These are phyloP conservation scores for Aspidoscelis tigris DNA, from an alignment of 2,113 vertebrate genomes.

Conservation along the genomic window DNA sequence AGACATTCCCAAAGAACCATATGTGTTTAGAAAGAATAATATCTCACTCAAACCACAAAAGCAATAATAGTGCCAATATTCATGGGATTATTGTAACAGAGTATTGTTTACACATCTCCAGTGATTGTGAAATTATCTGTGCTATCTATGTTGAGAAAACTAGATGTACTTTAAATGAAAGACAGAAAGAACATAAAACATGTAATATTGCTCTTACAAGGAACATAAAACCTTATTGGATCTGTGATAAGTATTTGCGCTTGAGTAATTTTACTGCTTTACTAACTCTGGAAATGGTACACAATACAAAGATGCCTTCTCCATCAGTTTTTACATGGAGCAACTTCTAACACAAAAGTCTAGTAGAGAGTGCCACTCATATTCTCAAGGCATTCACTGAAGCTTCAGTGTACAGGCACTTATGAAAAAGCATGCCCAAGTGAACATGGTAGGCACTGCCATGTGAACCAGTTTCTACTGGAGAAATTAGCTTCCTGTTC, in stretches of 20 bases:
- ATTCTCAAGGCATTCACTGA: too few species aligned
- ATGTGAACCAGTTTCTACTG: too few species aligned
- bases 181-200: slow-evolving; percentile 65
- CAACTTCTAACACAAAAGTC: too few species aligned
- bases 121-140: slow-evolving; percentile 65
- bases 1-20: slow-evolving; percentile 55
- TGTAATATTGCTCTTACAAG: slow-evolving; percentile 66
- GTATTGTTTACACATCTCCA: slow-evolving; percentile 61
- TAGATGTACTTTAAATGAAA: slow-evolving; percentile 56
- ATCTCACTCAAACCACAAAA: slow-evolving; percentile 32
- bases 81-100: slow-evolving; percentile 50
- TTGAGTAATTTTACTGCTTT: slow-evolving; percentile 68
- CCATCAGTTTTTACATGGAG: slow-evolving; percentile 47
- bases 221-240: slow-evolving; percentile 73
- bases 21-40: slow-evolving; percentile 43
- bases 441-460: too few species aligned
- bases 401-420: too few species aligned
- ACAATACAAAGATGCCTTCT: slow-evolving; percentile 54
- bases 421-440: too few species aligned
- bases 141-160: slow-evolving; percentile 58
- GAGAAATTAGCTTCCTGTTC: too few species aligned
- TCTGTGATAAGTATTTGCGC: slow-evolving; percentile 72
- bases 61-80: slow-evolving; percentile 51
- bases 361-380: too few species aligned
- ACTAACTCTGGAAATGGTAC: slow-evolving; percentile 52